phyloP scores from a whole-genome alignment of 2,888 invertebrate species.

The Diloba caeruleocephala region DNA sequence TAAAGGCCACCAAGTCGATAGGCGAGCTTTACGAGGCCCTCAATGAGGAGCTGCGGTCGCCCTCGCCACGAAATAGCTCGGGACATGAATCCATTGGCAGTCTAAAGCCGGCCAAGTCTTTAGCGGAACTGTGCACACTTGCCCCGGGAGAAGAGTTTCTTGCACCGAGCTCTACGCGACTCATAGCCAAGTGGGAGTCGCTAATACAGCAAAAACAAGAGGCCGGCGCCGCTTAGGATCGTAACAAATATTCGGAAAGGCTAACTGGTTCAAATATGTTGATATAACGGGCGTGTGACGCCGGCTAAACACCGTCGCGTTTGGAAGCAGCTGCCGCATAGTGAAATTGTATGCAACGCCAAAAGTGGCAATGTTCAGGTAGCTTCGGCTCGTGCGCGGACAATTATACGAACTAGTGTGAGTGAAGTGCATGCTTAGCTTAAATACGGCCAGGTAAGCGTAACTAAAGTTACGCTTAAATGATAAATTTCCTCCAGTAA shows the following conservation, averaged over 20 bases:
- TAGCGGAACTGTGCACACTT: slow-evolving; percentile 91
- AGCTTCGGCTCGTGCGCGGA: slow-evolving; percentile 34
- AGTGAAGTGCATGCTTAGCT: slow-evolving; percentile 45
- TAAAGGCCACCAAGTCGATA: slow-evolving; percentile 91
- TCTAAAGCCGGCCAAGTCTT: slow-evolving; percentile 91
- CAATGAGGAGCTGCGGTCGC: slow-evolving; percentile 82
- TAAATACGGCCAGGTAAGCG: slow-evolving; percentile 12
- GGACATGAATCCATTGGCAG: slow-evolving; percentile 83
- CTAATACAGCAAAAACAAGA: slow-evolving; percentile 91
- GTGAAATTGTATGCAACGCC: slow-evolving; percentile 51
- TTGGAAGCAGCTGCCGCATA: slow-evolving; percentile 50
- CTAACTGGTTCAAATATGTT: slow-evolving; percentile 65
- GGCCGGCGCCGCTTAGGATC: slow-evolving; percentile 83
- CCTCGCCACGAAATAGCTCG: slow-evolving; percentile 82
- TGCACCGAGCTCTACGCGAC: slow-evolving; percentile 91
- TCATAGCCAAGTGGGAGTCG: slow-evolving; percentile 95
- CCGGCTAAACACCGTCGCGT: slow-evolving; percentile 49
- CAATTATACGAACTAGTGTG: slow-evolving; percentile 37
- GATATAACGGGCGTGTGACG: slow-evolving; percentile 60
- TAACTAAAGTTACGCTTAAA: slow-evolving; percentile 26
- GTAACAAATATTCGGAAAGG: slow-evolving; percentile 47
- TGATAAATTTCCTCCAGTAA: slow-evolving; percentile 48
- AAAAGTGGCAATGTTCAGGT: slow-evolving; percentile 53
- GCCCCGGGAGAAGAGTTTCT: slow-evolving; percentile 90
- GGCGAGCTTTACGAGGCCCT: slow-evolving; percentile 91